Conservation (phyloP, 2,113 vertebrate genomes). For the Vulpes ferrilata region DNA sequence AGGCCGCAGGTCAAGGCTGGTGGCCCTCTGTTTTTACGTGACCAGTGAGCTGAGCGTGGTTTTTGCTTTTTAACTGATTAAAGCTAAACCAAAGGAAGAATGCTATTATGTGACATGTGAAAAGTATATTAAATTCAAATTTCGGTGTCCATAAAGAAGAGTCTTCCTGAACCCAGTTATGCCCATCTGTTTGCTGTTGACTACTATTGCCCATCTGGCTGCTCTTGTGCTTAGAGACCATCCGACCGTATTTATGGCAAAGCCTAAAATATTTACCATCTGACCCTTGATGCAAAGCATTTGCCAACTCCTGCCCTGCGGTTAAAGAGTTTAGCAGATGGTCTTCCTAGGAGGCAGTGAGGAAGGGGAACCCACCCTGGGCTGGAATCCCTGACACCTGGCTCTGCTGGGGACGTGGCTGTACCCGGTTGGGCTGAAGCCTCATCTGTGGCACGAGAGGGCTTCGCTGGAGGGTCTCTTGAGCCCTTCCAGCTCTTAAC, state of each 20-base stretch:
- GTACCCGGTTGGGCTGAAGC: neutral
- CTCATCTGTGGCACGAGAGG: neutral
- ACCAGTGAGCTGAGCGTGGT: neutral
- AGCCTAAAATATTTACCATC: slow-evolving; percentile 17
- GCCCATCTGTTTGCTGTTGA: neutral
- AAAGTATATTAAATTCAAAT: slow-evolving; percentile 46
- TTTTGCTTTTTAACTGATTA: slow-evolving; percentile 17
- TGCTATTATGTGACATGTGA: neutral
- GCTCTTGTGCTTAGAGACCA: neutral
- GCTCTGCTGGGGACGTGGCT: neutral
- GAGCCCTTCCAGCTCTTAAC: neutral
- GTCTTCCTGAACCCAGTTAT: neutral
- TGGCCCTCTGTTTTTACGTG: neutral
- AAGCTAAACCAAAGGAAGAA: neutral
- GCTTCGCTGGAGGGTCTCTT: neutral
- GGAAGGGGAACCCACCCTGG: neutral
- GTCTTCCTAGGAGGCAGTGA: neutral
- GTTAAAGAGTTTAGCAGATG: neutral
- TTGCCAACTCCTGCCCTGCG: neutral
- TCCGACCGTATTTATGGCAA: neutral
- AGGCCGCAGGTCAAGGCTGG: neutral
- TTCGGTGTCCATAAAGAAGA: slow-evolving; percentile 38
- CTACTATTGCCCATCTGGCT: neutral
- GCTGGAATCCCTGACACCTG: neutral
- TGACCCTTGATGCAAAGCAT: neutral